phyloP scores from a whole-genome alignment of 2,797 vertebrate species.

The Sebastes vulpes region DNA sequence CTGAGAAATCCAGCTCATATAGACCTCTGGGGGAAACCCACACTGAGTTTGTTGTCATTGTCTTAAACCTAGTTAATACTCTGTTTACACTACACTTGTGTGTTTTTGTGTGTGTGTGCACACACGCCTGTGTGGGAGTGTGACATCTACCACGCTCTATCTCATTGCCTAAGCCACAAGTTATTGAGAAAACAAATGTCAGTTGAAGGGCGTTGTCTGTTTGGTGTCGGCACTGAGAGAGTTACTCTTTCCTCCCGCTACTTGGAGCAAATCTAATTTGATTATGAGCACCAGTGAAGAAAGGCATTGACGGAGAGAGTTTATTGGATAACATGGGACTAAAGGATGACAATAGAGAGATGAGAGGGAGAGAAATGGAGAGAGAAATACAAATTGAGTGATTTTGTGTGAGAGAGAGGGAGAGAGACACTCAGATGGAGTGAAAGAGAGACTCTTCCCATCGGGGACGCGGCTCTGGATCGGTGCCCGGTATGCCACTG shows the following conservation, averaged over 20 bases:
- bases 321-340: slow-evolving; percentile 59
- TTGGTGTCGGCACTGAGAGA: slow-evolving; percentile 65
- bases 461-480: slow-evolving; percentile 55
- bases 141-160: slow-evolving; percentile 67
- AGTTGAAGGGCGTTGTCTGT: slow-evolving; percentile 83
- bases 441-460: slow-evolving; percentile 52
- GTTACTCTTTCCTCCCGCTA: slow-evolving; percentile 65
- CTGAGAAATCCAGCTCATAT: slow-evolving; percentile 46
- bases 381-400: slow-evolving; percentile 53
- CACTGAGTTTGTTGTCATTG: slow-evolving; percentile 52
- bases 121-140: slow-evolving; percentile 26
- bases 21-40: slow-evolving; percentile 48
- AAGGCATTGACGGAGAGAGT: slow-evolving; percentile 43
- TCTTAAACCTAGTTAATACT: slow-evolving; percentile 64
- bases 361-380: slow-evolving; percentile 44
- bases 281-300: slow-evolving; percentile 71
- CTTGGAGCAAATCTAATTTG: slow-evolving; percentile 82
- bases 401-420: slow-evolving; percentile 42
- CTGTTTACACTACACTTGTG: slow-evolving; percentile 44
- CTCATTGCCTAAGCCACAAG: slow-evolving; percentile 74
- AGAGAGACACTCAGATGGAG: slow-evolving; percentile 27
- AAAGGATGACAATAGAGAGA: slow-evolving; percentile 51
- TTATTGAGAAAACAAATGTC: slow-evolving; percentile 85
- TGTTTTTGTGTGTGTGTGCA: not conserved
- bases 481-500: slow-evolving; percentile 63